Evolutionary conservation across 2,113 vertebrate genomes (phyloP).

Genomic region (Eurystomus gularis): DNA sequence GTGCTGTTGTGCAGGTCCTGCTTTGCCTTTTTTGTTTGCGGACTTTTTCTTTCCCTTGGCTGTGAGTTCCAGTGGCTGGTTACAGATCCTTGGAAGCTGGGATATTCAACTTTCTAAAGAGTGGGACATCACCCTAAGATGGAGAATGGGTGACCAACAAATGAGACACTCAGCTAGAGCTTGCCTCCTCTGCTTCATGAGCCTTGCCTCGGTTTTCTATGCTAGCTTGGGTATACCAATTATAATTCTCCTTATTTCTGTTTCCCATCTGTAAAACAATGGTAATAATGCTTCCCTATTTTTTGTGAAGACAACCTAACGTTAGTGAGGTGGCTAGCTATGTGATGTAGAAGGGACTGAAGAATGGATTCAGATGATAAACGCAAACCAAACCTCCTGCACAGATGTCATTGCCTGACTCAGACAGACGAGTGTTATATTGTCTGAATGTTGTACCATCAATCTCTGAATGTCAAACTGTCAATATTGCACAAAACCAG

Average conservation of each 20-base stretch:
- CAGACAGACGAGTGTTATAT: background rate
- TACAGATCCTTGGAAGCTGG: background rate
- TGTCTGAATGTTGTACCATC: background rate
- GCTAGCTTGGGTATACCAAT: background rate
- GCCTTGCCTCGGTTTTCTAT: background rate
- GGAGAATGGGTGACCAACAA: background rate
- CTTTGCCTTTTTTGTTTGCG: background rate
- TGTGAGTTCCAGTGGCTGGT: background rate
- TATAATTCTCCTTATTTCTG: background rate
- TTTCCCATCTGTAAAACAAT: background rate
- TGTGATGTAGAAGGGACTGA: background rate
- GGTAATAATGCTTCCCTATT: background rate
- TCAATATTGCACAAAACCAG: background rate
- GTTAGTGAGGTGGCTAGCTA: background rate
- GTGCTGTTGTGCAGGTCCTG: background rate
- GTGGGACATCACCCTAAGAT: background rate
- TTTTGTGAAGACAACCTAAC: background rate
- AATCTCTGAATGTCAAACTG: background rate
- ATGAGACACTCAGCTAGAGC: background rate
- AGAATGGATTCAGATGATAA: background rate
- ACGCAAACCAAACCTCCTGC: background rate
- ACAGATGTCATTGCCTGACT: background rate
- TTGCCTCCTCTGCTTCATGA: background rate
- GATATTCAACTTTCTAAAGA: background rate
- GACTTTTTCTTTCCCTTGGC: background rate